Base-by-base conservation (phyloP, 1,140 invertebrate species). In the Triops cancriformis region DNA sequence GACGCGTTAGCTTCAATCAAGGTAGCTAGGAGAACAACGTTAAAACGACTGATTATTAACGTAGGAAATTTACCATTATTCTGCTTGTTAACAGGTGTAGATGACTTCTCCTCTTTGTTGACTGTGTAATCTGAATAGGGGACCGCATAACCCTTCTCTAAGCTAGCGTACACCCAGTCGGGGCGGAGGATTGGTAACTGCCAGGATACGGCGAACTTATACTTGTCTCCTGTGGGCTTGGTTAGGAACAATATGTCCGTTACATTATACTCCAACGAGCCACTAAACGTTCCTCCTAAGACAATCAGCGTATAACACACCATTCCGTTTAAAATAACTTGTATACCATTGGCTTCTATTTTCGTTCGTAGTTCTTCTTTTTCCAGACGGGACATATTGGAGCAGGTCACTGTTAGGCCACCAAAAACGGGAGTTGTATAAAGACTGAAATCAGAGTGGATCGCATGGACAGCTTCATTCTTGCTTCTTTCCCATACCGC, bases 81-180 rank as follows among this genome's bases (percentile, higher is more conserved):
- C 43, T 79, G 77, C 18, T 79, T 78, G 43, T 80, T 80, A 26
- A 74, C 79, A 28, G 80, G 80, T 6, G 80, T 80, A 28, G 82
- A 79, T 26, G 80, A 77, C 72, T 85, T 84, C 80, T 84, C 83
- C 80, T 85, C 81, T 6, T 18, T 76, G 74, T 72, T 37, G 76
- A 26, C 79, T 74, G 9, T 14, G 51, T 64, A 64, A n/a, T 64
- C 51, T 18, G 51, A 7, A 2, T 64, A 64, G 0, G 51, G 51
- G 42, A 94, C 82, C 14, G 92, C 90, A 80, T 90, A 91, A 0
- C 93, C 93, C 37, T 88, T 87, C 72, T 89, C 85, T 0, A 92
- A 85, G 73, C 92, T 94, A 27, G 94, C 91, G 79, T 88, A 88
- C 42, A 97, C 85, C 94, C 95, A 97, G 18, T 90, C 85, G 0